Base-by-base conservation (phyloP, 2,797 vertebrate species). In the Smutsia gigantea region DNA sequence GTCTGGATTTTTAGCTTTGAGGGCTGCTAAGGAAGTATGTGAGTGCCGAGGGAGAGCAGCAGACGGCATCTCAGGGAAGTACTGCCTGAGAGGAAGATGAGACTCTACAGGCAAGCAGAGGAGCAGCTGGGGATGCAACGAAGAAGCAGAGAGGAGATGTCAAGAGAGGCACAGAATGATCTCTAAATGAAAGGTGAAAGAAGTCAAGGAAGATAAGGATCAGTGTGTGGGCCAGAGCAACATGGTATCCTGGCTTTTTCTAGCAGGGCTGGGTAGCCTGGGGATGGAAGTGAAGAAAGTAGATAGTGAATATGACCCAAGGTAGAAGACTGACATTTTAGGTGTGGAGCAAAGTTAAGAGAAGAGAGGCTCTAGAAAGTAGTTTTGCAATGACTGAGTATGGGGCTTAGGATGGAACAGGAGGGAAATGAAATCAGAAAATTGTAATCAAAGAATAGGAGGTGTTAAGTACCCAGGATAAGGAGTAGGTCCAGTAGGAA, bases 401-500 rank as follows among this genome's bases (percentile, higher is more conserved):
- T 3, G 25, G 7, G 11, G 15, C 31, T 68, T 84, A 61, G 27
- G 19, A 82, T 72, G 19, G 17, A 37, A 23, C 34, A 17, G 57
- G 29, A 92, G 34, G 37, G 83, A 66, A 77, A 86, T 46, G 14
- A 59, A 89, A 81, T 69, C 79, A 89, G 66, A 90, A 90, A 86
- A 90, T 51, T 46, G 17, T 55, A 46, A 63, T 64, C 8, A 84
- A 85, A 49, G 9, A 90, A 90, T 7, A 75, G 34, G 7, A 66
- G 23, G 1, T 13, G 23, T 57, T 81, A 39, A 55, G 19, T 29
- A 17, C 83, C 49, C 84, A 19, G 53, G 29, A 69, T 34, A 42
- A 75, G 53, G 27, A 72, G 21, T 7, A 63, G 64, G 23, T 31
- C 68, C 49, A 19, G 42, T 46, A 46, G 42, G 29, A 78, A 27